phyloP scores from a whole-genome alignment of 2,888 invertebrate species.

The Tetheella fluctuosa region DNA sequence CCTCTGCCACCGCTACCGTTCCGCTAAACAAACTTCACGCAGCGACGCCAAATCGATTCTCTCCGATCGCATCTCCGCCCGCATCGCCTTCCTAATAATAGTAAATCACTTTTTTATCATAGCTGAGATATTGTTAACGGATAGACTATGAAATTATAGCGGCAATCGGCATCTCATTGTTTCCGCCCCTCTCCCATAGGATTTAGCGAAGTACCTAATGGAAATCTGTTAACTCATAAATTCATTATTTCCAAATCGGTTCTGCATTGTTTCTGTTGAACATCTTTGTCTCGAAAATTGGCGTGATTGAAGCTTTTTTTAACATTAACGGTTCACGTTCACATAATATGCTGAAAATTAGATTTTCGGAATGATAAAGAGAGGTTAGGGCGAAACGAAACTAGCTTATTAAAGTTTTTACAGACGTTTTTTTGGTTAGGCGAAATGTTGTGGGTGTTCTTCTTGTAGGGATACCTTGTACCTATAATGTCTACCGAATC shows the following conservation, averaged over 20 bases:
- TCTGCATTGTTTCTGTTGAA: constrained; percentile 77
- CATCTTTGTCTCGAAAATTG: constrained; percentile 78
- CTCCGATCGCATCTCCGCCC: constrained; percentile 72
- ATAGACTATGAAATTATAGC: constrained; percentile 78
- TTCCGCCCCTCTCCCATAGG: constrained; percentile 65
- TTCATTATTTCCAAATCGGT: constrained; percentile 69
- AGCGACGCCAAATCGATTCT: constrained; percentile 76
- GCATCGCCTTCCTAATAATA: constrained; percentile 69
- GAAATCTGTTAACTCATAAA: constrained; percentile 71
- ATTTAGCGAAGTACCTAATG: constrained; percentile 53
- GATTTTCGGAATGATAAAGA: constrained; percentile 61
- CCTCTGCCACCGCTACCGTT: constrained; percentile 54
- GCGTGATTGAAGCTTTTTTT: constrained; percentile 58
- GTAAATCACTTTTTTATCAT: constrained; percentile 74
- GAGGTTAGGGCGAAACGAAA: constrained; percentile 60
- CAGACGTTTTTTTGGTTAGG: constrained; percentile 36
- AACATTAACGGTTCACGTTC: constrained; percentile 54
- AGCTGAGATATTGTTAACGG: constrained; percentile 70
- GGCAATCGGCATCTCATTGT: constrained; percentile 66
- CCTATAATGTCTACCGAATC: constrained; percentile 30
- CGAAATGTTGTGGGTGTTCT: constrained; percentile 40
- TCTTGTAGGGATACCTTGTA: not conserved
- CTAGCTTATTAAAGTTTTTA: constrained; percentile 55
- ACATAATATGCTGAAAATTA: constrained; percentile 66
- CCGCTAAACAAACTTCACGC: constrained; percentile 83